Percentiles rank a stretch among this genome's conserved stretches.
These are phyloP conservation scores for Ferrisia virgata DNA, from an alignment of 2,888 invertebrate species.

Conservation along the genomic window DNA sequence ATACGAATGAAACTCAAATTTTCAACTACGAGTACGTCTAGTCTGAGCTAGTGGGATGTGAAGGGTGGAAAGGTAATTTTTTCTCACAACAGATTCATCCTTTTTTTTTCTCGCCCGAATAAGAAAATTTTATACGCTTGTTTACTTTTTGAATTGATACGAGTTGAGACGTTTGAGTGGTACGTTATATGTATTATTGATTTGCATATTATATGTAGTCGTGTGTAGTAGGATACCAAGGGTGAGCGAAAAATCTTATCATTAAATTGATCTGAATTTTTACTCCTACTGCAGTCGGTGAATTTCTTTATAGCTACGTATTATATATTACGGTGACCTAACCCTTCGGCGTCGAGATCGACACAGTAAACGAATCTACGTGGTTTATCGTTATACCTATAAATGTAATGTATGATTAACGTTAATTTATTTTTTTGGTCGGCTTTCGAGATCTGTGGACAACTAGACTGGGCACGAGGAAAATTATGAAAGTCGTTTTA, in stretches of 20 bases:
- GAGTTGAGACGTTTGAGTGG: background rate
- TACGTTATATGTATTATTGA: background rate
- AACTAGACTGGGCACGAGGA: no score
- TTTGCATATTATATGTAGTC: background rate
- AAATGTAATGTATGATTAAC: no score
- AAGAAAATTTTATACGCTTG: background rate
- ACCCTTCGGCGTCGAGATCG: background rate
- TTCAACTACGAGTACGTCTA: background rate
- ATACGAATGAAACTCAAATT: background rate
- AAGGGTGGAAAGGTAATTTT: background rate
- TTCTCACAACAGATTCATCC: background rate
- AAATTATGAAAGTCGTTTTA: no score
- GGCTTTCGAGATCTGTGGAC: no score
- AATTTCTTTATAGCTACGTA: background rate
- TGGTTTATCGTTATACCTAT: no score
- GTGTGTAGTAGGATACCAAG: background rate
- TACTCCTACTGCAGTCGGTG: background rate
- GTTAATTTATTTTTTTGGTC: no score
- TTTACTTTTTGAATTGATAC: background rate
- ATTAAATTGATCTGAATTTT: background rate
- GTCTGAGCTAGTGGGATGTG: background rate
- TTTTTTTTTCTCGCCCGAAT: background rate
- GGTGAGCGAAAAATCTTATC: background rate
- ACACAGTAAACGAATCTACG: no score
- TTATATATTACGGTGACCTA: background rate